Percentiles rank a stretch among this genome's conserved stretches.
phyloP scores from a whole-genome alignment of 2,113 vertebrate species.

The Trogon melanurus region DNA sequence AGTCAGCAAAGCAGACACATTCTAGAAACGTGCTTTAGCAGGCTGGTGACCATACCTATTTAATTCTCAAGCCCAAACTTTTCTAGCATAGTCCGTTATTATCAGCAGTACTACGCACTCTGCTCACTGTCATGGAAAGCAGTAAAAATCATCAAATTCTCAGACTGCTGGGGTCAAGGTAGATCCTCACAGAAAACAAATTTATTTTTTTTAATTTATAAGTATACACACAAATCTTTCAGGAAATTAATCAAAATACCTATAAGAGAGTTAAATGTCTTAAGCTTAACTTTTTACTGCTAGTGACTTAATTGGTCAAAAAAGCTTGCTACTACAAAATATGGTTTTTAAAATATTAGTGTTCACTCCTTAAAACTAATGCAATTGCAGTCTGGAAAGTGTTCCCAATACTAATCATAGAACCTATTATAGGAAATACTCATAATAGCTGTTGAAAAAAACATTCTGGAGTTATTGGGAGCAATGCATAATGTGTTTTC shows the following conservation, averaged over 20 bases:
- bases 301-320: not conserved
- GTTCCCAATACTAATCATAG: constrained; percentile 22
- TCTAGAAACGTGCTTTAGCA: not conserved
- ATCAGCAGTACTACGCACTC: not conserved
- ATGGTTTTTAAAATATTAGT: not conserved
- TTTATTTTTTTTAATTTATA: not conserved
- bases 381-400: not conserved
- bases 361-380: constrained; percentile 14
- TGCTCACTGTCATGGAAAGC: not conserved
- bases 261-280: not conserved
- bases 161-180: not conserved
- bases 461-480: not conserved
- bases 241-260: not conserved
- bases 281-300: not conserved
- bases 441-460: constrained; percentile 16
- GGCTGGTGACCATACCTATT: not conserved
- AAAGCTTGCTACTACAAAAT: not conserved
- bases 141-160: not conserved
- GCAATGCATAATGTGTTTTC: constrained; percentile 37
- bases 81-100: not conserved
- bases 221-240: not conserved
- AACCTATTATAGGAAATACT: constrained; percentile 12
- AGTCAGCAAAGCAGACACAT: not conserved
- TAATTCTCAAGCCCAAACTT: not conserved
- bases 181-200: not conserved